Evolutionary conservation across 2,113 vertebrate genomes (phyloP), one percentile per base, ranked within the genome.

Genomic region (Misgurnus anguillicaudatus): DNA sequence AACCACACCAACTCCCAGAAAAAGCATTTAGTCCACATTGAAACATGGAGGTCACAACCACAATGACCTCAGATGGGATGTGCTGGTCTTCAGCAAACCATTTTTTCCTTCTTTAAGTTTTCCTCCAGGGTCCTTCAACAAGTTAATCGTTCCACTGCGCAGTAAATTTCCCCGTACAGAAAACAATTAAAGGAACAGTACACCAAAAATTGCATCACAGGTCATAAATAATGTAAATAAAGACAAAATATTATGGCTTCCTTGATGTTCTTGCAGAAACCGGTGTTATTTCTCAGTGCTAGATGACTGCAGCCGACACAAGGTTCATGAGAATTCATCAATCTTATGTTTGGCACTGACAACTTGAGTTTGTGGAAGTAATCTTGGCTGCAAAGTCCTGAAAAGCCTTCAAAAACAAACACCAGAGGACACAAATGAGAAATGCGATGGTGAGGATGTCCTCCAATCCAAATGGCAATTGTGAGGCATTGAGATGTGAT

Each of bases 371-470:
- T 64, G 21, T 66, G 42, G 16, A 71, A 80, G 60, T 80, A 61
- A 60, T 70, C 42, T 47, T 41, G 31, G 63, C 41, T 55, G 31
- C 58, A 55, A 71, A 55, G 24, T 69, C 13, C 19, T 42, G 45
- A 57, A 39, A 68, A 51, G 39, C n/a, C 42, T 78, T 11, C 66
- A 63, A 77, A 76, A 80, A 63, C 64, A 83, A 66, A 76, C 2
- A 13, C 3, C 66, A 60, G 48, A 80, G 47, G 21, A 76, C 57
- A 63, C 42, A 68, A 69, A 17, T 64, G 48, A 76, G 19, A 81
- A 64, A 47, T 17, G 53, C n/a, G 31, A 39, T 19, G 51, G 68
- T 24, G 41, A 60, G 16, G 42, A 57, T 53, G 38, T 45, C 58
- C 24, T 41, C 16, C 39, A 58, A 80, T 51, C 5, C 39, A 45